Conservation (phyloP, 2,797 vertebrate species). For the Chelidonichthys spinosus region DNA sequence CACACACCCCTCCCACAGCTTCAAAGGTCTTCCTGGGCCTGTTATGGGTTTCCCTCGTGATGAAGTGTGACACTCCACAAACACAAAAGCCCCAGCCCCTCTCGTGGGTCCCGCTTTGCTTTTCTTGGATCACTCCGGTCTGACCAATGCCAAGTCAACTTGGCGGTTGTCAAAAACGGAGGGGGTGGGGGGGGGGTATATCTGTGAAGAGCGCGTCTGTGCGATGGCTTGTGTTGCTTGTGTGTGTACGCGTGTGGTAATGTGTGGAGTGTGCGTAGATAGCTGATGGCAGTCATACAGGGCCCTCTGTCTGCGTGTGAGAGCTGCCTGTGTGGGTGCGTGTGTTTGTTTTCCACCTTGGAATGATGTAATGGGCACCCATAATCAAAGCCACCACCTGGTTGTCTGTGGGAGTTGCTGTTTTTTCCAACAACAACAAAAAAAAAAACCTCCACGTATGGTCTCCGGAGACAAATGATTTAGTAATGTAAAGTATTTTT, state of each 20-base stretch:
- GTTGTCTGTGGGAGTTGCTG: constrained; percentile 66
- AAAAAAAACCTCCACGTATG: constrained; percentile 60
- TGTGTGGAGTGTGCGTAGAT: constrained; percentile 84
- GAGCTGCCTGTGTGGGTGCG: constrained; percentile 83
- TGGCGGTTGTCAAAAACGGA: constrained; percentile 90
- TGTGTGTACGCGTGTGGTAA: constrained; percentile 64
- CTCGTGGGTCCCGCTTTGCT: constrained; percentile 90
- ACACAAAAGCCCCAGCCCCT: constrained; percentile 93
- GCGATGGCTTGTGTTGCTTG: constrained; percentile 66
- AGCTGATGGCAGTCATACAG: constrained; percentile 55
- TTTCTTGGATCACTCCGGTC: constrained; percentile 79
- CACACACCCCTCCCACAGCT: constrained; percentile 86
- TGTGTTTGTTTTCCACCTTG: constrained; percentile 75
- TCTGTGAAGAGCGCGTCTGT: constrained; percentile 82
- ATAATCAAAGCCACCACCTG: constrained; percentile 89
- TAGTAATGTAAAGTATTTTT: neutral
- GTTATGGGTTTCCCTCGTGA: constrained; percentile 94
- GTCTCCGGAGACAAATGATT: constrained; percentile 39
- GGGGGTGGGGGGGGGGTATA: constrained; percentile 82
- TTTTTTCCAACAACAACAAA: constrained; percentile 44
- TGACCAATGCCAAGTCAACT: constrained; percentile 94
- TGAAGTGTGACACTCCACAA: constrained; percentile 98
- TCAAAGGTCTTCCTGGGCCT: constrained; percentile 92
- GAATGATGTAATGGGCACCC: constrained; percentile 87
- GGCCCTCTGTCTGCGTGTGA: constrained; percentile 51